Evolutionary conservation across 2,113 vertebrate genomes (phyloP), one percentile per base, ranked within the genome.

Genomic region (Nothobranchius kuhntae): DNA sequence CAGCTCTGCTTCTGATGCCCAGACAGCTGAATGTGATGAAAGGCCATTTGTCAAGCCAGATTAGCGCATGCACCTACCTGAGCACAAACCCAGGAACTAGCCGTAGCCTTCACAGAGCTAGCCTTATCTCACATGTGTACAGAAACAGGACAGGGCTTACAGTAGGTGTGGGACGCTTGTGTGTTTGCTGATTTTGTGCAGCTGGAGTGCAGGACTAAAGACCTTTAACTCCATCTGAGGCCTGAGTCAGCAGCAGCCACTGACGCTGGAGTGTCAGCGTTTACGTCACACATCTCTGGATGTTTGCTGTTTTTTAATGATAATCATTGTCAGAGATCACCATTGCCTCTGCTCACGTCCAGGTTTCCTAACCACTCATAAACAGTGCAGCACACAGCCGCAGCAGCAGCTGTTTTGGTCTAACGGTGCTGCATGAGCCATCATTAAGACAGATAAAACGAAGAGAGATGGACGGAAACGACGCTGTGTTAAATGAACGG

Each of bases 401-500:
- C 26, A 40, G 81, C 85, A 89, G 86, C 85, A 89, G 86, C 86
- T 87, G 82, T 75, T 83, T 84, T n/a, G 58, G 71, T 80, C 73
- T 84, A 74, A 80, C 79, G 54, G 81, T 53, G 55, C 54, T 61
- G 75, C 75, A 54, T 58, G 77, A 81, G 68, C 72, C 60, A 1
- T 17, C 13, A 40, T 57, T n/a, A 7, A n/a, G 47, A 53, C 11
- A 56, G 62, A 74, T 58, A 66, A 65, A 69, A 45, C 55, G 55
- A 65, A 17, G 48, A 15, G 59, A 63, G 74, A 83, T 61, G 50
- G 77, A 79, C 61, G 58, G 46, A 50, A 54, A 52, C 54, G 75
- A 64, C 61, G 36, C 60, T 58, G 65, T 71, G 73, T 82, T 82
- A 65, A 72, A 67, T 42, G 53, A 76, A 77, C 13, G 6, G 78